Conservation (phyloP, 2,113 vertebrate genomes). For the Elephantulus edwardii region DNA sequence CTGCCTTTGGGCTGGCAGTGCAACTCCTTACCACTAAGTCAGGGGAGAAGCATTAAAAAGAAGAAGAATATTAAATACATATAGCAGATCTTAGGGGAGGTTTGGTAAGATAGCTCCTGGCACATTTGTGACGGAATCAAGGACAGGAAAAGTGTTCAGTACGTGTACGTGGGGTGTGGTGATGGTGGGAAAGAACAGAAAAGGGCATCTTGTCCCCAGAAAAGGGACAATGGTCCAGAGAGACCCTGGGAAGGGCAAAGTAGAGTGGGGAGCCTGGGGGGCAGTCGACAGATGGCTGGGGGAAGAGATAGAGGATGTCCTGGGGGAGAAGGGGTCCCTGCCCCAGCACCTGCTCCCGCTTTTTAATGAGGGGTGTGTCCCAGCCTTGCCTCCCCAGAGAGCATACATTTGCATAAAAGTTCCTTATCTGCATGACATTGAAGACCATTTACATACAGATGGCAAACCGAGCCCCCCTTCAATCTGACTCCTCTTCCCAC, state of each 20-base stretch:
- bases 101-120: background rate
- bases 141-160: background rate
- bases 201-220: background rate
- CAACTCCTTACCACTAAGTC: too few species aligned
- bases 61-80: background rate
- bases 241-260: background rate
- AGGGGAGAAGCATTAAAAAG: too few species aligned
- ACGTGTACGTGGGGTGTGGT: too few species aligned
- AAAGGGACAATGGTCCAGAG: background rate
- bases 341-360: conserved; percentile 11
- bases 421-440: background rate
- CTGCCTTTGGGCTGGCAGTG: too few species aligned
- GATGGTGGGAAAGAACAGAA: background rate
- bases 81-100: background rate
- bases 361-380: conserved; percentile 15
- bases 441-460: conserved; percentile 20
- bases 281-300: background rate
- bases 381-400: background rate
- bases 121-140: background rate
- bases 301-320: background rate
- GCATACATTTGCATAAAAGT: conserved; percentile 22
- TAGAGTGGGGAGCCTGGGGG: background rate
- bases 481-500: background rate
- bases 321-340: background rate
- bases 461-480: background rate